Evolutionary conservation across 2,113 vertebrate species (phyloP).

Genomic region (Carassius carassius): DNA sequence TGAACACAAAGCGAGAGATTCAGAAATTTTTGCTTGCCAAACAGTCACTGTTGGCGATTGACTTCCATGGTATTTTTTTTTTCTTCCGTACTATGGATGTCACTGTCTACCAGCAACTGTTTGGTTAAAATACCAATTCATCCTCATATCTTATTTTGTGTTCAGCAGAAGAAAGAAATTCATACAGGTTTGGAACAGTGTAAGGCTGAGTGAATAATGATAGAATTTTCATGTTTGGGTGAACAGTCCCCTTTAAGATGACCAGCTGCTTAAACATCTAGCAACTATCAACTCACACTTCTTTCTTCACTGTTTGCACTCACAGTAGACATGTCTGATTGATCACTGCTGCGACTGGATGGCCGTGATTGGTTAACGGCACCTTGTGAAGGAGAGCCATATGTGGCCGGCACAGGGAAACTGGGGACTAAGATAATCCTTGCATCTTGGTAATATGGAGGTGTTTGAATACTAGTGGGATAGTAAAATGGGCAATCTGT

Average conservation of each 20-base stretch:
- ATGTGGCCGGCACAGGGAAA: conserved; percentile 10
- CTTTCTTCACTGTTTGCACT: conserved; percentile 57
- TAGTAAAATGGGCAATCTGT: conserved; percentile 28
- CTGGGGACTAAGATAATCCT: conserved; percentile 27
- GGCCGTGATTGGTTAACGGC: conserved; percentile 50
- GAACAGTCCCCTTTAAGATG: background rate
- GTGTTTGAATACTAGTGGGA: conserved; percentile 28
- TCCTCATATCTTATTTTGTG: too few species aligned
- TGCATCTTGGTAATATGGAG: conserved; percentile 27
- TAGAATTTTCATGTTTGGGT: background rate
- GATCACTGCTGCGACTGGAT: conserved; percentile 60
- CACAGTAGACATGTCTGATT: conserved; percentile 53
- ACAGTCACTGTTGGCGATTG: too few species aligned
- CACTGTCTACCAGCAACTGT: too few species aligned
- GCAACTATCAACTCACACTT: conserved; percentile 54
- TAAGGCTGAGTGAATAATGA: background rate
- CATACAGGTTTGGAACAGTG: too few species aligned
- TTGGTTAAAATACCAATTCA: too few species aligned
- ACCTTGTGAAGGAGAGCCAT: conserved; percentile 16
- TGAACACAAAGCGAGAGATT: too few species aligned
- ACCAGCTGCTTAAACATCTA: conserved; percentile 3
- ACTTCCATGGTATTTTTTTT: too few species aligned
- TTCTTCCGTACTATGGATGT: too few species aligned
- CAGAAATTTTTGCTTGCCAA: too few species aligned
- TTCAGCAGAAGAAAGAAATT: too few species aligned